Evolutionary conservation across 2,113 vertebrate genomes (phyloP), one percentile per base, ranked within the genome.

Genomic region (Eubucco bourcierii): DNA sequence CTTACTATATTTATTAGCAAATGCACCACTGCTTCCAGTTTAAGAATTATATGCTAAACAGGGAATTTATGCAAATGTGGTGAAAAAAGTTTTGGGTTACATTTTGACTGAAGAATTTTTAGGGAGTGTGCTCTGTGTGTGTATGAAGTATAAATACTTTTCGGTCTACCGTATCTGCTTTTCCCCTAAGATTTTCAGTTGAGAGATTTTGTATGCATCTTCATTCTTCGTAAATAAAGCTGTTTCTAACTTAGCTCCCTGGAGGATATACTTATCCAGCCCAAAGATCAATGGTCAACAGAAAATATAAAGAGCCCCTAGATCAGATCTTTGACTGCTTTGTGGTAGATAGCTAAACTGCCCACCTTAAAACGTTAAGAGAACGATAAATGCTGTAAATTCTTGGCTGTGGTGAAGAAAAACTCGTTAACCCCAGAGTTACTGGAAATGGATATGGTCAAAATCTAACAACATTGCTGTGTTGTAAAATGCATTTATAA

Each of bases 291-390:
- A 77, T 97, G 96, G 95, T 97, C 96, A 94, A 82, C 84, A 58
- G 93, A 94, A 96, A 96, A 90, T 88, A 92, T 93, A 93, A 95
- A 88, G 93, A 96, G 88, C 90, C 80, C 76, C 84, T 82, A 95
- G 95, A 95, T 96, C 94, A 96, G 92, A 95, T 97, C 93, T 95
- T 95, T 91, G 93, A 95, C 93, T 92, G 76, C 94, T 97, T 97
- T 96, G 93, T 97, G 97, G 91, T 90, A 78, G 93, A 94, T 96
- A 97, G 94, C 95, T 95, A 93, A 94, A 95, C 88, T 94, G 90
- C 78, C 39, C 77, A 90, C 80, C 96, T 94, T 97, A 94, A 96
- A 96, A 95, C 5, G 21, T 96, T 96, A 94, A 78, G 72, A 89
- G 73, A 95, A 95, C 63, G 53, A 29, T 96, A 90, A 94, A 73